Evolutionary conservation across 2,113 vertebrate genomes (phyloP).

Genomic region (Synchiropus splendidus): DNA sequence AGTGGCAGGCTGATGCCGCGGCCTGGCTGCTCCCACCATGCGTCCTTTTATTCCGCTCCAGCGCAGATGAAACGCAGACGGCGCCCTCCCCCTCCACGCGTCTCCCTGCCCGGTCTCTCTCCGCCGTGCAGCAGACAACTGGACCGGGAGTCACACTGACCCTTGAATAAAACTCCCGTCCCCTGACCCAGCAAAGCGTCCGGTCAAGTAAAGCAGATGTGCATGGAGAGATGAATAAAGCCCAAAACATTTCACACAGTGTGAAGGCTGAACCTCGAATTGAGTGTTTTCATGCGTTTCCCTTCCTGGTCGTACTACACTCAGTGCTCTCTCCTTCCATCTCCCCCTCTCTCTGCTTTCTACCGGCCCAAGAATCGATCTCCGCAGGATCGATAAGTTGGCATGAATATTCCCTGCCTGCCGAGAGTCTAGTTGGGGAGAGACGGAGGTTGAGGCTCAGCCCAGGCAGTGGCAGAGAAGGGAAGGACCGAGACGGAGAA

Average conservation of each 20-base stretch:
- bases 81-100: conserved; percentile 21
- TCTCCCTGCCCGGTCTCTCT: conserved; percentile 24
- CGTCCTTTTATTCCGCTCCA: conserved; percentile 58
- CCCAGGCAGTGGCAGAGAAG: conserved; percentile 60
- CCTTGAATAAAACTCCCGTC: conserved; percentile 1
- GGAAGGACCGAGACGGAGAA: conserved; percentile 44
- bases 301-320: conserved; percentile 25
- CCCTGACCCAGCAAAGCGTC: not conserved
- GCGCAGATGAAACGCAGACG: conserved; percentile 56
- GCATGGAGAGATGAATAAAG: conserved; percentile 7
- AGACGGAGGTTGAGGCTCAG: conserved; percentile 70
- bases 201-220: conserved; percentile 1
- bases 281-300: conserved; percentile 4
- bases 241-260: conserved; percentile 6
- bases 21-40: conserved; percentile 48
- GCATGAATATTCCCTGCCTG: conserved; percentile 79
- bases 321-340: conserved; percentile 48
- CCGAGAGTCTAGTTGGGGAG: conserved; percentile 72
- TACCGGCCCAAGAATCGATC: conserved; percentile 75
- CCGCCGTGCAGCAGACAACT: conserved; percentile 19
- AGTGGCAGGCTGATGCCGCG: conserved; percentile 24
- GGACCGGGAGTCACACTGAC: not conserved
- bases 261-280: conserved; percentile 9
- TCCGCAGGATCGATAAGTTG: conserved; percentile 75
- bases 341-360: conserved; percentile 65